Base-by-base conservation (phyloP, 1,140 invertebrate genomes). In the Saccostrea cuccullata region DNA sequence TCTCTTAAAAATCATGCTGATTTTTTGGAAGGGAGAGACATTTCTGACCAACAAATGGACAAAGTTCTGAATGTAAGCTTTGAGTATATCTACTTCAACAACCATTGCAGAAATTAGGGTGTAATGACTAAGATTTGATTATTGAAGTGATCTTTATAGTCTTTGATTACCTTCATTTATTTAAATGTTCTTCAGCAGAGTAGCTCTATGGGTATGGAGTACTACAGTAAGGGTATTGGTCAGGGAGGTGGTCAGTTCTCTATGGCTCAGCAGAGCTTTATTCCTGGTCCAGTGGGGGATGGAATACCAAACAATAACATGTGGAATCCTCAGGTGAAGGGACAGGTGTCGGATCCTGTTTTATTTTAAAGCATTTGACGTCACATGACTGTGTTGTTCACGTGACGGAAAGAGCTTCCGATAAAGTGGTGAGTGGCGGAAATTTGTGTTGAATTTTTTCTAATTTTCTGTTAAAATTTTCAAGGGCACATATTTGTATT, bases 311-410 rank as follows among this genome's bases (percentile, higher is more conserved):
- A 77, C 47, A 47, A 47, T 36, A 86, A 86, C 47, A 87, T 88
- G 82, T 89, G 88, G 88, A 91, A 91, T 82, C 73, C 88, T 23
- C 88, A 88, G 56, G 64, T 87, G 70, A 91, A 91, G 86, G 87
- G 87, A 30, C 87, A 89, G 36, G 87, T 88, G 73, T 77, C 90
- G 17, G 90, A 91, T n/a, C n/a, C n/a, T n/a, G n/a, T n/a, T n/a
- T n/a, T n/a, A n/a, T n/a, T n/a, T n/a, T n/a, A n/a, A n/a, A n/a
- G n/a, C n/a, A n/a, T n/a, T n/a, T n/a, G n/a, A n/a, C n/a, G n/a
- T n/a, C n/a, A n/a, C n/a, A n/a, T n/a, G n/a, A n/a, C n/a, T n/a
- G n/a, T n/a, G n/a, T n/a, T n/a, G n/a, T n/a, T n/a, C n/a, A n/a
- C n/a, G n/a, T n/a, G n/a, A n/a, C n/a, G n/a, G n/a, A n/a, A n/a